Conservation (phyloP, 1,140 invertebrate species). For the Zaprionus davidi region DNA sequence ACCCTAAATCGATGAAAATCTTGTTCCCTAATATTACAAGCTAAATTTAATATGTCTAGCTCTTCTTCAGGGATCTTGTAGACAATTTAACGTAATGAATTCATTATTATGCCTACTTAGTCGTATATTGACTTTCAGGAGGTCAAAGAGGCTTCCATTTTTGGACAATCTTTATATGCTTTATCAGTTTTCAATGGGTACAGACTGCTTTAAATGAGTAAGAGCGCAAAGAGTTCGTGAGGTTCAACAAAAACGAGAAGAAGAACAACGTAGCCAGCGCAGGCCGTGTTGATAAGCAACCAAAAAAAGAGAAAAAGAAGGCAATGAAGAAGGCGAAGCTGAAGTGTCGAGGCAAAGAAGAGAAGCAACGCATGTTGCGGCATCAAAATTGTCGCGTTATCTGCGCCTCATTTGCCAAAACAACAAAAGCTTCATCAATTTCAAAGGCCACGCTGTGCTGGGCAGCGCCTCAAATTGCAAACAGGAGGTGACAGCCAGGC, state of each 20-base stretch:
- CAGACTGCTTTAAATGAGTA: not conserved
- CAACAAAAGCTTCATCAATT: constrained; percentile 77
- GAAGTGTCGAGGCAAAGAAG: constrained; percentile 8
- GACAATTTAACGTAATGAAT: not conserved
- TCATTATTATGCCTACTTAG: not conserved
- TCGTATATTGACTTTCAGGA: constrained; percentile 1
- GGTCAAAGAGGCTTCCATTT: not conserved
- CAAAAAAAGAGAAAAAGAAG: constrained; percentile 28
- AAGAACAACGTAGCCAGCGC: constrained; percentile 2
- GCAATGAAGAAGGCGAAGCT: constrained; percentile 3
- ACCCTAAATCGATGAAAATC: not conserved
- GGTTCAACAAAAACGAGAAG: not conserved
- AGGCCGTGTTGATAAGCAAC: constrained; percentile 45
- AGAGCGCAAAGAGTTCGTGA: not conserved
- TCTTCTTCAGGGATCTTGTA: not conserved
- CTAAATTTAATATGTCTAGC: not conserved
- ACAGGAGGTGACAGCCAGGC: constrained; percentile 50
- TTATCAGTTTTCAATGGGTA: constrained; percentile 4
- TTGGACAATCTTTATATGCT: not conserved
- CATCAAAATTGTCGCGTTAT: constrained; percentile 78
- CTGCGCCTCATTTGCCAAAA: constrained; percentile 77
- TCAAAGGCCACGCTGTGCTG: constrained; percentile 56
- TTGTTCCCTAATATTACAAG: not conserved
- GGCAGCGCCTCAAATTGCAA: constrained; percentile 36
- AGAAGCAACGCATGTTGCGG: constrained; percentile 36